A percentile compares a stretch with the other conserved stretches of the same genome.
Evolutionary conservation across 2,888 invertebrate species (phyloP).

Genomic region (Pandemis corylana): DNA sequence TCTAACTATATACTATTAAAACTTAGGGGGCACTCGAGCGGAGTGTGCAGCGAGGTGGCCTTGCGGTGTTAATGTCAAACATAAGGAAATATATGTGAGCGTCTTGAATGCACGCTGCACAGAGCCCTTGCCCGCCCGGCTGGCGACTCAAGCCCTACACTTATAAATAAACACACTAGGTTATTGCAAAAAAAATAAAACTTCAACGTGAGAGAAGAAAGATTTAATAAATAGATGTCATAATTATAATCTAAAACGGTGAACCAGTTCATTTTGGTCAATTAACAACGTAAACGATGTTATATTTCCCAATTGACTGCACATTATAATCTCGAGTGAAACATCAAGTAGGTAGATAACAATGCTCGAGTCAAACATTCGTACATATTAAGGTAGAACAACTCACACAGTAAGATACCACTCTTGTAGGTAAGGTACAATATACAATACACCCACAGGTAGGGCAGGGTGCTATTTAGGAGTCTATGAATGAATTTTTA

Average conservation of each 20-base stretch:
- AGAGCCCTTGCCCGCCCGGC: too few relatives aligned
- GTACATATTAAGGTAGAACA: slow-evolving; percentile 45
- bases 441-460: slow-evolving; percentile 50
- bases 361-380: slow-evolving; percentile 56
- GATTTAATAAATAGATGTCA: slow-evolving; percentile 84
- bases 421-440: slow-evolving; percentile 46
- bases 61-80: too few relatives aligned
- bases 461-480: slow-evolving; percentile 72
- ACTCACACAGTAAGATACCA: slow-evolving; percentile 41
- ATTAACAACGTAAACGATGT: slow-evolving; percentile 68
- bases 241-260: slow-evolving; percentile 79
- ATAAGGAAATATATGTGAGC: too few relatives aligned
- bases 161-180: too few relatives aligned
- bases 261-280: slow-evolving; percentile 73
- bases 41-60: too few relatives aligned
- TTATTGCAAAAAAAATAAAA: slow-evolving; percentile 57
- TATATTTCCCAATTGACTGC: slow-evolving; percentile 72
- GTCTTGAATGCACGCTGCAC: too few relatives aligned
- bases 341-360: slow-evolving; percentile 51
- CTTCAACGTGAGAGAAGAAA: slow-evolving; percentile 76
- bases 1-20: too few relatives aligned
- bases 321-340: slow-evolving; percentile 61
- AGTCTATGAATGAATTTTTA: slow-evolving; percentile 38
- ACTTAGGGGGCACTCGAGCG: too few relatives aligned
- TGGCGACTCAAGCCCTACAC: too few relatives aligned